These are phyloP conservation scores for Syngnathus rostellatus DNA, from an alignment of 2,797 vertebrate genomes.

Conservation along the genomic window DNA sequence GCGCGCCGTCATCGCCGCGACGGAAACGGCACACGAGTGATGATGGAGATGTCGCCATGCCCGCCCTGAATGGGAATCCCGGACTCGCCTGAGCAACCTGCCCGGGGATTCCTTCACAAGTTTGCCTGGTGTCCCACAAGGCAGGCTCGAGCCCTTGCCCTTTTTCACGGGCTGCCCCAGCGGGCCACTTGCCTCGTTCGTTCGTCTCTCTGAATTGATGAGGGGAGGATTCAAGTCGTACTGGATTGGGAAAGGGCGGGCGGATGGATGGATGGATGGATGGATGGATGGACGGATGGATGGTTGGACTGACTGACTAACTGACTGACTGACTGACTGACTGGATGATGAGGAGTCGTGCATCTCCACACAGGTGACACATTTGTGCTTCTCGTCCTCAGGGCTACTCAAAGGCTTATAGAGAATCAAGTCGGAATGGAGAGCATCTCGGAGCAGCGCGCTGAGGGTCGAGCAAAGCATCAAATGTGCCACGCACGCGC, in stretches of 20 bases:
- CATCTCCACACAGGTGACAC: conserved; percentile 54
- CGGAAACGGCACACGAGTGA: conserved; percentile 22
- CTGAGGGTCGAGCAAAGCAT: conserved; percentile 37
- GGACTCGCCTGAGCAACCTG: not conserved
- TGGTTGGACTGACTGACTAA: conserved; percentile 21
- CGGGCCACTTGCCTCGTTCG: too few relatives aligned
- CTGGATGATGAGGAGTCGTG: conserved; percentile 53
- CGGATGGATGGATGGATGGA: too few relatives aligned
- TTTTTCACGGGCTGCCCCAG: not conserved
- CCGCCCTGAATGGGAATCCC: not conserved
- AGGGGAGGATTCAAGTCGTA: too few relatives aligned
- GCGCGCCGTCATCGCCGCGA: not conserved
- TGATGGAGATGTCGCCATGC: conserved; percentile 17
- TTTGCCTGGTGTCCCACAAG: too few relatives aligned
- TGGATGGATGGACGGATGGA: conserved; percentile 1
- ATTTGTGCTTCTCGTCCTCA: conserved; percentile 58
- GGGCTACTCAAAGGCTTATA: conserved; percentile 17
- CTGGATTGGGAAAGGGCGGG: too few relatives aligned
- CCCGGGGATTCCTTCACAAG: not conserved
- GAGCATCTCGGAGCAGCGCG: conserved; percentile 27
- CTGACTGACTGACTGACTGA: conserved; percentile 45
- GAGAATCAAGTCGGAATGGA: too few relatives aligned
- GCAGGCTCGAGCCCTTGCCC: not conserved
- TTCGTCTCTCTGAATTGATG: too few relatives aligned
- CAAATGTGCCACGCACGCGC: conserved; percentile 56